phyloP scores from a whole-genome alignment of 2,797 vertebrate genomes.

The Sciaenops ocellatus region DNA sequence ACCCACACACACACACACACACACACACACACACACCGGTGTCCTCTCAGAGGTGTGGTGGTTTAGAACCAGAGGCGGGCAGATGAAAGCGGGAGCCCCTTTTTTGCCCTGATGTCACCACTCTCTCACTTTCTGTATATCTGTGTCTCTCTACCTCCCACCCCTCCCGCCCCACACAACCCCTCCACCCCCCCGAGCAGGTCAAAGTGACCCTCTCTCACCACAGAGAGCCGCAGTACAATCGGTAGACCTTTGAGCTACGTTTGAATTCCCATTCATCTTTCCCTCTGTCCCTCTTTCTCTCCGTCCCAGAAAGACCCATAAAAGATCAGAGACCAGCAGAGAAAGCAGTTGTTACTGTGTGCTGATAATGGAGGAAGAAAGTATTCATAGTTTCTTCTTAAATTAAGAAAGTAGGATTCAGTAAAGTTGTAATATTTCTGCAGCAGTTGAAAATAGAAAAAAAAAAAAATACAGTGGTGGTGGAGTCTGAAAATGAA shows the following conservation, averaged over 20 bases:
- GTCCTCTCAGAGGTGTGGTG: constrained; percentile 73
- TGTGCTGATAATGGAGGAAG: constrained; percentile 42
- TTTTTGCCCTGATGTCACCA: constrained; percentile 61
- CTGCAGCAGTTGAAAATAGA: background rate
- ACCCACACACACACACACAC: constrained; percentile 34
- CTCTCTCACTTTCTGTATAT: constrained; percentile 38
- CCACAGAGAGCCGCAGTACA: constrained; percentile 76
- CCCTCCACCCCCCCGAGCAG: constrained; percentile 48
- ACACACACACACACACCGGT: constrained; percentile 39
- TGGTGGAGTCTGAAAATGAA: background rate
- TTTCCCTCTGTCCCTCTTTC: constrained; percentile 62
- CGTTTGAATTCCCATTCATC: constrained; percentile 81
- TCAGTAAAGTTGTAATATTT: background rate
- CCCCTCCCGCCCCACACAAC: constrained; percentile 15
- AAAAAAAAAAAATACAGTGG: background rate
- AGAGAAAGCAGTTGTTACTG: constrained; percentile 60
- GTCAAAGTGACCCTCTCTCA: constrained; percentile 77
- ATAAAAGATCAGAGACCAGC: constrained; percentile 78
- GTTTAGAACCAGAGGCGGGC: constrained; percentile 75
- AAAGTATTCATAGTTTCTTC: constrained; percentile 14
- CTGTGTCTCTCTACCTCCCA: constrained; percentile 5
- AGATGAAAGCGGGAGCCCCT: constrained; percentile 80
- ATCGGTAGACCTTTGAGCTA: constrained; percentile 80
- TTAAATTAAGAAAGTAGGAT: background rate
- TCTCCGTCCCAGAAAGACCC: constrained; percentile 62